Evolutionary conservation across 2,888 invertebrate genomes (phyloP).

Genomic region (Lysandra bellargus): DNA sequence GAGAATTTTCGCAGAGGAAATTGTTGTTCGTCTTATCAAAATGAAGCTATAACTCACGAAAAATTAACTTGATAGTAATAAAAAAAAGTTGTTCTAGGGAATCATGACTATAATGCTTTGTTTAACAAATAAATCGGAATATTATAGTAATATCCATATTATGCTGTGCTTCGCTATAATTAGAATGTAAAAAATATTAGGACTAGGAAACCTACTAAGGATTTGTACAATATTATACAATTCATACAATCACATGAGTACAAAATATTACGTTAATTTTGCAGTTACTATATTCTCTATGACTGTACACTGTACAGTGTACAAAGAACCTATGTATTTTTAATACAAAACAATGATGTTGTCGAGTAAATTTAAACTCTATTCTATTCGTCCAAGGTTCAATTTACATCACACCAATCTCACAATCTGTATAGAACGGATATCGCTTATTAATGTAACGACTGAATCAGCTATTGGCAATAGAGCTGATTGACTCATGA

Average conservation of each 20-base stretch:
- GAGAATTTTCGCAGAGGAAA: too few species aligned
- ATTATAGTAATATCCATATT: too few species aligned
- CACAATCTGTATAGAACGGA: constrained; percentile 66
- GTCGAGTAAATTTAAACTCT: not conserved
- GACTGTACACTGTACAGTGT: not conserved
- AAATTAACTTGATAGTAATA: too few species aligned
- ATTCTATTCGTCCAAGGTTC: not conserved
- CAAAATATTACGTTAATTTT: not conserved
- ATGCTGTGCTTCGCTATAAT: too few species aligned
- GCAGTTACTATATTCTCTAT: not conserved
- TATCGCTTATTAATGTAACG: constrained; percentile 74
- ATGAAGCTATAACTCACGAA: too few species aligned
- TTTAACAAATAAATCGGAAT: too few species aligned
- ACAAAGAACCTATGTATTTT: not conserved
- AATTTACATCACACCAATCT: not conserved
- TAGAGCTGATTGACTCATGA: constrained; percentile 53
- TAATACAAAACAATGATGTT: not conserved
- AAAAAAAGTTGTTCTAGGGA: too few species aligned
- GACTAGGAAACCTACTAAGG: too few species aligned
- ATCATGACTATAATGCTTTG: too few species aligned
- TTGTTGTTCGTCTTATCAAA: too few species aligned
- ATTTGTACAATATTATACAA: not conserved
- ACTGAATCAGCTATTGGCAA: constrained; percentile 69
- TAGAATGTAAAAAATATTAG: too few species aligned
- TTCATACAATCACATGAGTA: not conserved